These are phyloP conservation scores for Metopia argyrocephala DNA, from an alignment of 2,888 invertebrate species.

Conservation along the genomic window DNA sequence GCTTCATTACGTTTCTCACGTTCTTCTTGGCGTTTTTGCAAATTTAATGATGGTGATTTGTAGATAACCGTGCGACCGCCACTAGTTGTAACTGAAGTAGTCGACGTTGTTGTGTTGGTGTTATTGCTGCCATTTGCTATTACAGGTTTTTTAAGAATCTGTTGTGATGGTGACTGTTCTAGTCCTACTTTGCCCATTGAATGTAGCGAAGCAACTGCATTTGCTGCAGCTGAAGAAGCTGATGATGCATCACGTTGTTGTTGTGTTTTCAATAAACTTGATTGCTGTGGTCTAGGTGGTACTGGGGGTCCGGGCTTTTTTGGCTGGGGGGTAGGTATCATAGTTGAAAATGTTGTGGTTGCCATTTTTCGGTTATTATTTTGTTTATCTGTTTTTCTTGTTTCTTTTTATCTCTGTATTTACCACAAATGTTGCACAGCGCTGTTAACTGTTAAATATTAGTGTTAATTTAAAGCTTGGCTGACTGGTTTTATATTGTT, in stretches of 20 bases:
- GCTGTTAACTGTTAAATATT: conserved; percentile 3
- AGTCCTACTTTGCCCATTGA: conserved; percentile 59
- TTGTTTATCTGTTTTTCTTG: conserved; percentile 38
- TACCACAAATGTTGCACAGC: conserved; percentile 38
- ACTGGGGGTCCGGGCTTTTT: conserved; percentile 86
- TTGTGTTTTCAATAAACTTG: conserved; percentile 83
- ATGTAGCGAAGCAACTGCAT: conserved; percentile 60
- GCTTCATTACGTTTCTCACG: conserved; percentile 66
- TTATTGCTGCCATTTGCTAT: conserved; percentile 14
- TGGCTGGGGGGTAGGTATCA: conserved; percentile 66
- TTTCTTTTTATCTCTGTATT: conserved; percentile 2
- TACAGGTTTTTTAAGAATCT: conserved; percentile 52
- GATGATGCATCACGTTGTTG: conserved; percentile 67
- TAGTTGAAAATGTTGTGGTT: conserved; percentile 67
- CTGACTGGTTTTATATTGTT: conserved; percentile 46
- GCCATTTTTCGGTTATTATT: conserved; percentile 54
- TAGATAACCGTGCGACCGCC: conserved; percentile 78
- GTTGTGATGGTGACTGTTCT: conserved; percentile 48
- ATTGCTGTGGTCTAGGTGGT: conserved; percentile 86
- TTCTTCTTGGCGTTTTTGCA: conserved; percentile 74
- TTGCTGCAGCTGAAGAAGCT: conserved; percentile 43
- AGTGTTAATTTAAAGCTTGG: conserved; percentile 32
- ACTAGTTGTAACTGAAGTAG: conserved; percentile 63
- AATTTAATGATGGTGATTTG: conserved; percentile 77
- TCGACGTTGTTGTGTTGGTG: conserved; percentile 57